Base-by-base conservation (phyloP, 1,140 invertebrate genomes). In the Calosoma granatense region DNA sequence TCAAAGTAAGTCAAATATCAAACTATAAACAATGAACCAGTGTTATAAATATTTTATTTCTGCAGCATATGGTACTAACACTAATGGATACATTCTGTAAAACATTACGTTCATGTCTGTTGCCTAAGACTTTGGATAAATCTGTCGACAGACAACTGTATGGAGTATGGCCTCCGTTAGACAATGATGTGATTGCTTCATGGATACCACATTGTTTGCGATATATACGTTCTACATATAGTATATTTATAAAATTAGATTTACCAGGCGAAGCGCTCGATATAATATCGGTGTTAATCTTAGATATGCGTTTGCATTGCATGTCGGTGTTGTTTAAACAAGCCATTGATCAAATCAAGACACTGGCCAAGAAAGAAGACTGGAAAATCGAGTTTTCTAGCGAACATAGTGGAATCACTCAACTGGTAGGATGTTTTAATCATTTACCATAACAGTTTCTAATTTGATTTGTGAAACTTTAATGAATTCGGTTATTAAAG, bases 361-460 rank as follows among this genome's bases (percentile, higher is more conserved):
- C 79, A n/a, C 75, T 97, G 1, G 77, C 82, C 52, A 81, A 81
- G 39, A 83, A 86, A 64, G 94, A 98, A 74, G 88, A 81, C 0
- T 98, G 94, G 94, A 80, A 84, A 62, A 82, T 94, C 54, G 86
- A 92, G 60, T 87, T 91, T 59, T 84, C 85, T 65, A 86, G 88
- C 61, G 81, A 86, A 62, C 81, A 85, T 67, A 88, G 87, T 20
- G 87, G 87, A 22, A 85, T 90, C 30, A 94, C 92, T 9, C 82
- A 88, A 69, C 74, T 94, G 68, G 88, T 92, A 74, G 77, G 71
- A 55, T 55, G 51, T 51, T 51, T 43, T 59, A 26, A 36, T 22
- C 23, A 61, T 58, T 52, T 58, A 54, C 14, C 14, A 47, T 56
- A 36, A 36, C 26, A 6, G 6, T 9, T 36, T 36, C 26, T 36